phyloP scores from a whole-genome alignment of 2,797 vertebrate species.

The Gambusia yucatana region DNA sequence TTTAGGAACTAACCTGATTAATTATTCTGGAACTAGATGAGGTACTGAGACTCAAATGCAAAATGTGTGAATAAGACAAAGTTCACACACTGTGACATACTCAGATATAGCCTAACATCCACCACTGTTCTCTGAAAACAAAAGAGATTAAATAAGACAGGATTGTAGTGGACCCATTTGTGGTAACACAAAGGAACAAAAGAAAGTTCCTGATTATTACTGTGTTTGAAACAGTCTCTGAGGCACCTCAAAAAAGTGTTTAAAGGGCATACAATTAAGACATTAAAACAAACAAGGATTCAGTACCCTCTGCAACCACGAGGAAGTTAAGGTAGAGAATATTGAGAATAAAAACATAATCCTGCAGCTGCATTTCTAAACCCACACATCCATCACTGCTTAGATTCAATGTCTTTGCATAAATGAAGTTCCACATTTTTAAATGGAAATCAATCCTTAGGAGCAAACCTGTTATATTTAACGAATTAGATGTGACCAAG shows the following conservation, averaged over 20 bases:
- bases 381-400: neutral
- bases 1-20: conserved; percentile 13
- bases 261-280: neutral
- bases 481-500: neutral
- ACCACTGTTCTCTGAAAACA: conserved; percentile 15
- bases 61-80: neutral
- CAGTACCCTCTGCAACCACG: neutral
- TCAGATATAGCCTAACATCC: conserved; percentile 19
- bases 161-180: conserved; percentile 10
- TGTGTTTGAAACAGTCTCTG: neutral
- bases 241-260: neutral
- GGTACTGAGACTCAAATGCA: conserved; percentile 3
- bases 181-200: conserved; percentile 3
- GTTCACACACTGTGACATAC: neutral
- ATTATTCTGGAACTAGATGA: conserved; percentile 19
- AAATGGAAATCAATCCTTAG: neutral
- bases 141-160: conserved; percentile 28
- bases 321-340: neutral
- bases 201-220: conserved; percentile 3
- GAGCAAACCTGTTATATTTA: neutral
- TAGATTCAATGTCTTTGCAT: neutral
- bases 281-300: neutral
- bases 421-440: neutral
- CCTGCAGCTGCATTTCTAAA: neutral
- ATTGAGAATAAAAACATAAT: neutral